Conservation (phyloP, 37 sponge, comb jelly and placozoan genomes). For the Chondrilla cf. caribensis region DNA sequence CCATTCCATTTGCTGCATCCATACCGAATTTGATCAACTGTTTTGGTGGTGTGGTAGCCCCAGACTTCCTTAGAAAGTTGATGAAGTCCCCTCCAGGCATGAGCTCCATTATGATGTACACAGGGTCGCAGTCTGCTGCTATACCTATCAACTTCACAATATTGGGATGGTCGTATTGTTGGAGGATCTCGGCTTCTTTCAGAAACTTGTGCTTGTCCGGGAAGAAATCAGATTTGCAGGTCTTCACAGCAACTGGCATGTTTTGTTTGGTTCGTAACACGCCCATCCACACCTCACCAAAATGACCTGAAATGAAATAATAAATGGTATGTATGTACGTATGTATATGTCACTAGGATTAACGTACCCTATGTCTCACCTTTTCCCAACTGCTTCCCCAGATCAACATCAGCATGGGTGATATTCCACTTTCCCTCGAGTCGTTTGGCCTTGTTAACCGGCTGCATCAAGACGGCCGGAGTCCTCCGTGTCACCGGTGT, state of each 20-base stretch:
- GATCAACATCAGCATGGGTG: conserved; percentile 7
- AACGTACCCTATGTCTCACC: not conserved
- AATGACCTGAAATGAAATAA: conserved; percentile 68
- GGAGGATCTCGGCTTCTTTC: conserved; percentile 88
- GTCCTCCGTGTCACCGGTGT: conserved; percentile 53
- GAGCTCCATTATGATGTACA: conserved; percentile 95
- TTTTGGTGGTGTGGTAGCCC: conserved; percentile 24
- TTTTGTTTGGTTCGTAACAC: conserved; percentile 8
- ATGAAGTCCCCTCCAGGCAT: conserved; percentile 89
- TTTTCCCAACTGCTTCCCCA: conserved; percentile 18
- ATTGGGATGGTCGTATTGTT: conserved; percentile 92
- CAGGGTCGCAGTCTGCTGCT: conserved; percentile 77
- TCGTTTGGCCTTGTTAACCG: conserved; percentile 26
- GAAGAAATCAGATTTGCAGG: conserved; percentile 68
- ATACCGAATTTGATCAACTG: conserved; percentile 55
- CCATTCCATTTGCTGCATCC: conserved; percentile 77
- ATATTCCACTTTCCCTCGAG: conserved; percentile 58
- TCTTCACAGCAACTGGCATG: conserved; percentile 77
- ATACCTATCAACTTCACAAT: conserved; percentile 89
- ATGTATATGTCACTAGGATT: not conserved
- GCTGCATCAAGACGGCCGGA: conserved; percentile 39
- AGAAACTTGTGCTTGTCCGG: conserved; percentile 75
- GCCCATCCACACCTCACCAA: conserved; percentile 90
- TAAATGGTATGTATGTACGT: too few species aligned
- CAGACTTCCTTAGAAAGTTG: conserved; percentile 80